These are phyloP conservation scores for Diceros bicornis DNA, from an alignment of 2,797 vertebrate species.

Conservation along the genomic window DNA sequence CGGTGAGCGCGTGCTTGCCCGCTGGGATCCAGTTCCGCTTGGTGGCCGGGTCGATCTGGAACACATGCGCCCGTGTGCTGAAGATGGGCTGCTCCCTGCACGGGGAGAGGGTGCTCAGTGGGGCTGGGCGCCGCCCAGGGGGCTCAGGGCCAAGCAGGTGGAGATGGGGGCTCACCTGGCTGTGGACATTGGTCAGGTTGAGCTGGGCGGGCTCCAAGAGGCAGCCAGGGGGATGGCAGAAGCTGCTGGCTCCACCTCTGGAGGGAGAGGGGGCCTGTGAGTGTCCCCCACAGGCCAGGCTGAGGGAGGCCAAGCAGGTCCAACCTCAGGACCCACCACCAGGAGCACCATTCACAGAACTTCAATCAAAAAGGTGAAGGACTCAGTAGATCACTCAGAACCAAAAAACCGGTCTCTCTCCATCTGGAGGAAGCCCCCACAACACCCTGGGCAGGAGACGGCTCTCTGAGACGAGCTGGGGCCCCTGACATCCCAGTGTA, in stretches of 20 bases:
- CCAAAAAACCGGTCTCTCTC: not conserved
- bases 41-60: constrained; percentile 98
- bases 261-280: not conserved
- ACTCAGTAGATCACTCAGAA: not conserved
- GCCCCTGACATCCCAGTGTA: not conserved
- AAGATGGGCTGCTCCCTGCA: constrained; percentile 97
- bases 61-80: constrained; percentile 97
- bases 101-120: not conserved
- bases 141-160: not conserved
- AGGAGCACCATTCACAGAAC: not conserved
- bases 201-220: constrained; percentile 50
- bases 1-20: constrained; percentile 96
- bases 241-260: constrained; percentile 65
- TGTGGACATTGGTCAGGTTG: constrained; percentile 88
- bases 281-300: not conserved
- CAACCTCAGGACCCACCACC: not conserved
- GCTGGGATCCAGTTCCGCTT: constrained; percentile 98
- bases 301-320: not conserved
- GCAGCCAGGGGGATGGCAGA: constrained; percentile 12
- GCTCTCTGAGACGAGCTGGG: not conserved
- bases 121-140: not conserved
- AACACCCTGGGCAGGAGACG: not conserved
- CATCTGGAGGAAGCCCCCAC: not conserved
- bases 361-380: not conserved
- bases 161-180: constrained; percentile 80